phyloP scores from a whole-genome alignment of 53 echinoderm and acorn worm genomes.

The Hippasteria phrygiana region DNA sequence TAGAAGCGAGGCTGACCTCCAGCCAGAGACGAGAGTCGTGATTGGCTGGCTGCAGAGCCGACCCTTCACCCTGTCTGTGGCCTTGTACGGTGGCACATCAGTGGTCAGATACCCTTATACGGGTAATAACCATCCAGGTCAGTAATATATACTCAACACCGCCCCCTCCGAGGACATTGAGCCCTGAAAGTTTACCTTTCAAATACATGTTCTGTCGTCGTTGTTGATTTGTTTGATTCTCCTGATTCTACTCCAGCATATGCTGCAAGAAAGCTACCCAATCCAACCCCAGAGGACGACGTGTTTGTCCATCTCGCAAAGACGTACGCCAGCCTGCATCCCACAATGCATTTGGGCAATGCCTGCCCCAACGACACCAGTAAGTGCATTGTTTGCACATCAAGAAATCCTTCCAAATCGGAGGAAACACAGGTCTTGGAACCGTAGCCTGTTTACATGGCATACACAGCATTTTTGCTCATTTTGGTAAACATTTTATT shows the following conservation, averaged over 20 bases:
- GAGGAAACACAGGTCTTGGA: no score
- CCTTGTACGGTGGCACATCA: constrained; percentile 78
- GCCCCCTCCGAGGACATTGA: no score
- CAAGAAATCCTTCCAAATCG: background rate
- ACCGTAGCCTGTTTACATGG: no score
- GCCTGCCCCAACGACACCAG: constrained; percentile 78
- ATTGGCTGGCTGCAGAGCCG: constrained; percentile 75
- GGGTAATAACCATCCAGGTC: constrained; percentile 63
- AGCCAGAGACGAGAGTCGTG: constrained; percentile 79
- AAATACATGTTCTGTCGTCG: background rate
- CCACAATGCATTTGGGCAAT: constrained; percentile 84
- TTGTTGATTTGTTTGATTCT: background rate
- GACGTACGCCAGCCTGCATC: constrained; percentile 79
- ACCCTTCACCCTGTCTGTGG: constrained; percentile 85
- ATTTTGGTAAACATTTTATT: no score
- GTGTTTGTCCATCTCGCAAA: constrained; percentile 78
- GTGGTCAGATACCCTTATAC: constrained; percentile 86
- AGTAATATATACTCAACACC: background rate
- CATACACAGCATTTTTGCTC: no score
- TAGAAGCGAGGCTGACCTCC: constrained; percentile 40
- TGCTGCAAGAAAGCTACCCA: constrained; percentile 34
- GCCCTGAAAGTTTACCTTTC: no score
- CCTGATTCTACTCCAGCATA: background rate
- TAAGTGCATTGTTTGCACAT: constrained; percentile 38
- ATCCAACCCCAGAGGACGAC: constrained; percentile 75